Conservation (phyloP, 2,888 invertebrate species). For the Microctonus hyperodae region DNA sequence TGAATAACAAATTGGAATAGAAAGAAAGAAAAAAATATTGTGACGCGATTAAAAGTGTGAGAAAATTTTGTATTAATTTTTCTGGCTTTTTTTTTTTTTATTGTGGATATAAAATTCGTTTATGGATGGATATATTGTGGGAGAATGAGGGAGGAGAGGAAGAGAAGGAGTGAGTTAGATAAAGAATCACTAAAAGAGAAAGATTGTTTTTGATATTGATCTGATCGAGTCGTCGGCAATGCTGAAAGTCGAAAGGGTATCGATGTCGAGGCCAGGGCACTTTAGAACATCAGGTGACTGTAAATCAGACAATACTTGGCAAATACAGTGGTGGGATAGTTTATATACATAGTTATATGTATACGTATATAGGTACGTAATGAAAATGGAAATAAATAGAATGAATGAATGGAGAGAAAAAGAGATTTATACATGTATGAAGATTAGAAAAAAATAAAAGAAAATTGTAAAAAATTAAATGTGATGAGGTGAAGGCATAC, state of each 20-base stretch:
- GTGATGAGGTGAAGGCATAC: slow-evolving; percentile 24
- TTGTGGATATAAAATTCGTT: too few species aligned
- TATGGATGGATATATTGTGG: too few species aligned
- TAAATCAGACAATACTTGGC: slow-evolving; percentile 31
- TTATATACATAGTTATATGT: not conserved
- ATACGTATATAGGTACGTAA: slow-evolving; percentile 10
- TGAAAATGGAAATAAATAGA: slow-evolving; percentile 2
- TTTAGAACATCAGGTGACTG: slow-evolving; percentile 27
- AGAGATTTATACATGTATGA: not conserved
- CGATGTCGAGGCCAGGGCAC: slow-evolving; percentile 33
- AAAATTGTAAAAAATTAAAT: slow-evolving; percentile 23
- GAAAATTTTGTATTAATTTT: not conserved
- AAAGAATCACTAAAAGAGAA: slow-evolving; percentile 32
- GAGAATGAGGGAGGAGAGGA: too few species aligned
- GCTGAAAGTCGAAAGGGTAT: slow-evolving; percentile 39
- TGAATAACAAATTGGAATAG: too few species aligned
- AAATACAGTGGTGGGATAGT: slow-evolving; percentile 17
- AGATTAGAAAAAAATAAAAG: too few species aligned
- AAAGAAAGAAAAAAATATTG: not conserved
- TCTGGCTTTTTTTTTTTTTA: too few species aligned
- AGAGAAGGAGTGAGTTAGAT: slow-evolving; percentile 27
- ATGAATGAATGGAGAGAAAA: not conserved
- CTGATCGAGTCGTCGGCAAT: slow-evolving; percentile 31
- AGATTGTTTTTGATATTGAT: slow-evolving; percentile 32
- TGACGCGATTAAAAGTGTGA: too few species aligned